Evolutionary conservation across 2,888 invertebrate species (phyloP).

Genomic region (Thera obeliscata): DNA sequence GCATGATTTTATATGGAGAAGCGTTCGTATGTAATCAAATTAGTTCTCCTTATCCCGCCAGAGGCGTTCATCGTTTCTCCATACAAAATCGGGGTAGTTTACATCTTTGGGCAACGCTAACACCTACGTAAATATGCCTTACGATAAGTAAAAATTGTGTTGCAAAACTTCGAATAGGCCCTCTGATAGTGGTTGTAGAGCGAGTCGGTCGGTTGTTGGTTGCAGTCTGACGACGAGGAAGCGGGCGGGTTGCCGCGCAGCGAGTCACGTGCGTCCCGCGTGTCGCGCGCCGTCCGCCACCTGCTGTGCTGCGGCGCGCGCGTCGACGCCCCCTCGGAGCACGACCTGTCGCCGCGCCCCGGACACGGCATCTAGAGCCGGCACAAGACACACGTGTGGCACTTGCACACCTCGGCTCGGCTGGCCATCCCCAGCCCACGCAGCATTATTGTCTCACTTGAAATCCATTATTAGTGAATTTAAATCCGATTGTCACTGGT

Average conservation of each 20-base stretch:
- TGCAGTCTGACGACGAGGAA: conserved; percentile 75
- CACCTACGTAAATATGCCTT: too few relatives aligned
- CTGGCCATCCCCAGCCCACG: conserved; percentile 59
- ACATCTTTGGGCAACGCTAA: too few relatives aligned
- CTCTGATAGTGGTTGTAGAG: background rate
- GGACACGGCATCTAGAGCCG: conserved; percentile 55
- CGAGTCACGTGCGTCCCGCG: conserved; percentile 67
- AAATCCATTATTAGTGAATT: too few relatives aligned
- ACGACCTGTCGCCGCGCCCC: conserved; percentile 55
- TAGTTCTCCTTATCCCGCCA: too few relatives aligned
- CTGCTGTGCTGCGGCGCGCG: conserved; percentile 74
- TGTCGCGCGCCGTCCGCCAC: conserved; percentile 68
- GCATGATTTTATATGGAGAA: too few relatives aligned
- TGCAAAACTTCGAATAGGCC: too few relatives aligned
- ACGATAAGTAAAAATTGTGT: too few relatives aligned
- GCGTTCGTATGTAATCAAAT: too few relatives aligned
- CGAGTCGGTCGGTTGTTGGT: conserved; percentile 53
- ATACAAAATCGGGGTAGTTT: too few relatives aligned
- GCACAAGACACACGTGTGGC: conserved; percentile 18
- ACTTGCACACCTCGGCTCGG: conserved; percentile 37
- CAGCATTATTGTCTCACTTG: background rate
- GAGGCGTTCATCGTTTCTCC: too few relatives aligned
- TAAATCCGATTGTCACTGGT: too few relatives aligned
- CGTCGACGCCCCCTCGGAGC: conserved; percentile 68
- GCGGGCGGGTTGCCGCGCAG: conserved; percentile 79